These are phyloP conservation scores for Thalpophila matura DNA, from an alignment of 2,888 invertebrate species.

Conservation along the genomic window DNA sequence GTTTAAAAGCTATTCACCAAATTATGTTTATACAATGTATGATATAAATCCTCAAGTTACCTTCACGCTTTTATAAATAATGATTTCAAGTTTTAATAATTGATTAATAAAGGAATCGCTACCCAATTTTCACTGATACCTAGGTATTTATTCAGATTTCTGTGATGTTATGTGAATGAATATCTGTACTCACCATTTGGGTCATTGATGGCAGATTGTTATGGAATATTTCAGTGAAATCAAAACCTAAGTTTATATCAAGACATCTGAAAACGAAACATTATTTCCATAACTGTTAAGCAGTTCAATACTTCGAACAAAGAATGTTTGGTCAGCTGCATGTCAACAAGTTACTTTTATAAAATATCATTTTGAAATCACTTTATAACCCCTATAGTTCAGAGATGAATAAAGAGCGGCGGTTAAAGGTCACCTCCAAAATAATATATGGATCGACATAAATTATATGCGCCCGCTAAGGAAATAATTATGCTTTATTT, in stretches of 20 bases:
- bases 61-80: not conserved
- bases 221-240: slow-evolving; percentile 54
- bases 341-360: slow-evolving; percentile 58
- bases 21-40: not conserved
- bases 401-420: slow-evolving; percentile 11
- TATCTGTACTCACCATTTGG: slow-evolving; percentile 63
- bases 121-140: not conserved
- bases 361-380: slow-evolving; percentile 42
- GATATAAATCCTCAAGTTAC: not conserved
- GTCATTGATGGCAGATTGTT: slow-evolving; percentile 34
- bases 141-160: slow-evolving; percentile 2
- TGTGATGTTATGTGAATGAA: slow-evolving; percentile 1
- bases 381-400: slow-evolving; percentile 1
- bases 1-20: not conserved
- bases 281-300: slow-evolving; percentile 65
- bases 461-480: slow-evolving; percentile 14
- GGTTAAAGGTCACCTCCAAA: slow-evolving; percentile 51
- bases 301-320: slow-evolving; percentile 62
- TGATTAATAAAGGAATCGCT: slow-evolving; percentile 10
- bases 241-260: slow-evolving; percentile 50
- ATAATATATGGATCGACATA: slow-evolving; percentile 12
- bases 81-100: slow-evolving; percentile 18
- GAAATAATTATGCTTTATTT: slow-evolving; percentile 34
- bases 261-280: slow-evolving; percentile 65
- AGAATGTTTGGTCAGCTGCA: slow-evolving; percentile 65